Percentiles rank a stretch among this genome's conserved stretches.
Conservation (phyloP, 2,888 invertebrate genomes). For the Druceiella hillmani region DNA sequence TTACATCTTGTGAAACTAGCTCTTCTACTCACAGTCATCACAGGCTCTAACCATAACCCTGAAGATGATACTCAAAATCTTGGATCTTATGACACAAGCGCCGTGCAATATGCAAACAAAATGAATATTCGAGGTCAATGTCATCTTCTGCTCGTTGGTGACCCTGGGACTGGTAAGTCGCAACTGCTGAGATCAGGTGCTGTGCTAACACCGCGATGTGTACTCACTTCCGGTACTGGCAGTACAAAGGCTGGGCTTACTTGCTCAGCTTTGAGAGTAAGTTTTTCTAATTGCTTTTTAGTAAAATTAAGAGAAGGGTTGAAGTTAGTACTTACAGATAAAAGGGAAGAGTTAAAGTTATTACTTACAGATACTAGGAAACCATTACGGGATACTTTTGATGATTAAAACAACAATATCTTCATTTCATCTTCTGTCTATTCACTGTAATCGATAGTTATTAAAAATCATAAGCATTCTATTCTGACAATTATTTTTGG, state of each 20-base stretch:
- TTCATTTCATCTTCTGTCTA: too few relatives aligned
- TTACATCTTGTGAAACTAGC: conserved; percentile 82
- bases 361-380: too few relatives aligned
- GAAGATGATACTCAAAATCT: conserved; percentile 50
- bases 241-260: conserved; percentile 85
- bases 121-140: conserved; percentile 76
- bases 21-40: conserved; percentile 59
- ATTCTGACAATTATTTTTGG: too few relatives aligned
- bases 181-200: conserved; percentile 68
- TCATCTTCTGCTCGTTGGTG: conserved; percentile 82
- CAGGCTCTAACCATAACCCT: conserved; percentile 38
- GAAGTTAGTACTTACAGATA: too few relatives aligned
- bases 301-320: too few relatives aligned
- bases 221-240: conserved; percentile 82
- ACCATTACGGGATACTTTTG: too few relatives aligned
- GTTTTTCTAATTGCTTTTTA: too few relatives aligned
- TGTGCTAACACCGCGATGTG: conserved; percentile 62
- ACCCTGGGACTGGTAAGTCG: conserved; percentile 87
- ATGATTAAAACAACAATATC: too few relatives aligned
- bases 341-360: too few relatives aligned
- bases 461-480: too few relatives aligned
- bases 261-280: conserved; percentile 77
- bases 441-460: too few relatives aligned
- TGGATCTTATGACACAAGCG: conserved; percentile 38
- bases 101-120: too few relatives aligned